Evolutionary conservation across 2,797 vertebrate genomes (phyloP).

Genomic region (Hyperoplus lanceolatus): DNA sequence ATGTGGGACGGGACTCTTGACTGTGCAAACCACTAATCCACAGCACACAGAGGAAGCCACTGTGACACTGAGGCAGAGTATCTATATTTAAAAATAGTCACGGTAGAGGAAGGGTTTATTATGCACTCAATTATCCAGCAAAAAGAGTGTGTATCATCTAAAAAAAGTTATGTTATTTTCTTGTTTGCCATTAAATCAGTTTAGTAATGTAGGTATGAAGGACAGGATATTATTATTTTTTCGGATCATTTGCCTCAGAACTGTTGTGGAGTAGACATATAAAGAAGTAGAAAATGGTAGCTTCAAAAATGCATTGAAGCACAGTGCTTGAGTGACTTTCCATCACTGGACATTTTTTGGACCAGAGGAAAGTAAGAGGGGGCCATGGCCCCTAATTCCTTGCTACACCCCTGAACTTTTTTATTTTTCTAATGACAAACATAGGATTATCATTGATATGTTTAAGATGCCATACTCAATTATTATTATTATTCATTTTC

Average conservation of each 20-base stretch:
- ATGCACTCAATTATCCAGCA: neutral
- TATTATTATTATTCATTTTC: neutral
- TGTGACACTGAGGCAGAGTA: constrained; percentile 36
- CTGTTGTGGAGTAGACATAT: neutral
- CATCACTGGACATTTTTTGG: neutral
- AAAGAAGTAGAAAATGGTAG: neutral
- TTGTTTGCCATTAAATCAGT: neutral
- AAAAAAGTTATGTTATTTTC: neutral
- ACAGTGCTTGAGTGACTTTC: neutral
- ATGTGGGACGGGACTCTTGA: constrained; percentile 55
- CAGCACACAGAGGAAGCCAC: constrained; percentile 45
- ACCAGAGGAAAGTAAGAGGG: neutral
- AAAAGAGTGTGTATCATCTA: neutral
- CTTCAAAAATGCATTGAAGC: neutral
- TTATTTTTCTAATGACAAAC: neutral
- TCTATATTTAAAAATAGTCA: constrained; percentile 48
- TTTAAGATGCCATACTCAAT: neutral
- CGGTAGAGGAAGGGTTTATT: neutral
- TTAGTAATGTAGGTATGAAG: neutral
- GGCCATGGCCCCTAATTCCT: neutral
- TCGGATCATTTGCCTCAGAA: neutral
- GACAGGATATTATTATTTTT: too few species aligned
- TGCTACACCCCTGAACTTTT: constrained; percentile 1
- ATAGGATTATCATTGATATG: neutral
- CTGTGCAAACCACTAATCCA: constrained; percentile 49